A percentile compares a stretch with the other conserved stretches of the same genome.
phyloP scores from a whole-genome alignment of 2,797 vertebrate genomes.

The Sebastes jordani region DNA sequence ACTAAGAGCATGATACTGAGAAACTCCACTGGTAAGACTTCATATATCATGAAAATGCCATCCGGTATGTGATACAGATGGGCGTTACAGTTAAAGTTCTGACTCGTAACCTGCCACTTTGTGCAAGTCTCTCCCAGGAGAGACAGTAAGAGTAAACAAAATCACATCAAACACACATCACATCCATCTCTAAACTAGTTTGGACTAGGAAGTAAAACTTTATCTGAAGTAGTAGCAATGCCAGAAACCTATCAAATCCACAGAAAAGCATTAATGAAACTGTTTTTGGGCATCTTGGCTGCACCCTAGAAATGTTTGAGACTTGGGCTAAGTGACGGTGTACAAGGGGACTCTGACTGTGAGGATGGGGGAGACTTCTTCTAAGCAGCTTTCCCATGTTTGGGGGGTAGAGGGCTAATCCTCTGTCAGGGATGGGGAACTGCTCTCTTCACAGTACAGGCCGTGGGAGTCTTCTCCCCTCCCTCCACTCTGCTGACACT shows the following conservation, averaged over 20 bases:
- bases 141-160: slow-evolving; percentile 65
- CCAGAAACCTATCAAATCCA: slow-evolving; percentile 80
- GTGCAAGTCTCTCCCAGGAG: slow-evolving; percentile 63
- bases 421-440: slow-evolving; percentile 83
- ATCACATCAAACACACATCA: slow-evolving; percentile 78
- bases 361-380: slow-evolving; percentile 76
- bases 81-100: slow-evolving; percentile 60
- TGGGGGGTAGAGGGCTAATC: slow-evolving; percentile 84
- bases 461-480: slow-evolving; percentile 83
- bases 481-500: slow-evolving; percentile 78
- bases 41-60: slow-evolving; percentile 49
- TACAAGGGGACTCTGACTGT: slow-evolving; percentile 74
- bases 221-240: slow-evolving; percentile 71
- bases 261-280: slow-evolving; percentile 78
- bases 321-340: slow-evolving; percentile 75
- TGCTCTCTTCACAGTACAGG: slow-evolving; percentile 79
- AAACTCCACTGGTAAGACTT: slow-evolving; percentile 41
- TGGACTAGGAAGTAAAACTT: slow-evolving; percentile 71
- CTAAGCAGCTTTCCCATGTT: slow-evolving; percentile 85
- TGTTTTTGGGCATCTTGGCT: slow-evolving; percentile 81
- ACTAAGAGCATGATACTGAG: slow-evolving; percentile 44
- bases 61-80: slow-evolving; percentile 47
- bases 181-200: slow-evolving; percentile 75
- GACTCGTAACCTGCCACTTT: slow-evolving; percentile 64
- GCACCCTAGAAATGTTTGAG: slow-evolving; percentile 70